Conservation (phyloP, 2,888 invertebrate genomes). For the Doris montereyensis region DNA sequence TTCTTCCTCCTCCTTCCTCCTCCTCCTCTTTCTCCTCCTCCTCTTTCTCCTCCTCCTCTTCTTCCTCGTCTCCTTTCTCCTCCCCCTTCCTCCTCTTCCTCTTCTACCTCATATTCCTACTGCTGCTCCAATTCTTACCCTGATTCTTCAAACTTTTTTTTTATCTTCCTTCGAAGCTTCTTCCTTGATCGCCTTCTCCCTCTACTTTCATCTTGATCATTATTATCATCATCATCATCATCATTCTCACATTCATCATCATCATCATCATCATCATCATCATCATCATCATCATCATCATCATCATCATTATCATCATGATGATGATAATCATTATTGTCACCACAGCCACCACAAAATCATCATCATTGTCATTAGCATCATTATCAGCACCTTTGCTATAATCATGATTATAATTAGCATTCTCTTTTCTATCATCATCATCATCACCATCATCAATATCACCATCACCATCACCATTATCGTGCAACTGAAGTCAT, state of each 20-base stretch:
- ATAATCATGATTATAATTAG: no score
- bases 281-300: not conserved
- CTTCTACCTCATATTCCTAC: no score
- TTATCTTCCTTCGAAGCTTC: not conserved
- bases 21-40: not conserved
- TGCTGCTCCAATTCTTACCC: not conserved
- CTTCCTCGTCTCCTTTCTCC: not conserved
- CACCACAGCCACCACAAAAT: no score
- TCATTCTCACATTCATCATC: not conserved
- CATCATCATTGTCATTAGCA: no score
- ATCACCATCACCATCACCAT: no score
- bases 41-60: not conserved
- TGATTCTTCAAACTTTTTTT: not conserved
- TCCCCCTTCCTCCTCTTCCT: not conserved
- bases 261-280: not conserved
- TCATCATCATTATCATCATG: not conserved
- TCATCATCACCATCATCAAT: no score
- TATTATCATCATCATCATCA: not conserved
- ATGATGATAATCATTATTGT: no score
- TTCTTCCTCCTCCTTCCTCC: not conserved
- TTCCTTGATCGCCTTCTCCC: slow-evolving; percentile 19
- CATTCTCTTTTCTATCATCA: no score
- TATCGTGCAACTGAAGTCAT: no score
- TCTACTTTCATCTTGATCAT: slow-evolving; percentile 1
- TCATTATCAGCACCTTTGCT: no score